Conservation (phyloP, 2,113 vertebrate species). For the Illadopsis cleaveri region DNA sequence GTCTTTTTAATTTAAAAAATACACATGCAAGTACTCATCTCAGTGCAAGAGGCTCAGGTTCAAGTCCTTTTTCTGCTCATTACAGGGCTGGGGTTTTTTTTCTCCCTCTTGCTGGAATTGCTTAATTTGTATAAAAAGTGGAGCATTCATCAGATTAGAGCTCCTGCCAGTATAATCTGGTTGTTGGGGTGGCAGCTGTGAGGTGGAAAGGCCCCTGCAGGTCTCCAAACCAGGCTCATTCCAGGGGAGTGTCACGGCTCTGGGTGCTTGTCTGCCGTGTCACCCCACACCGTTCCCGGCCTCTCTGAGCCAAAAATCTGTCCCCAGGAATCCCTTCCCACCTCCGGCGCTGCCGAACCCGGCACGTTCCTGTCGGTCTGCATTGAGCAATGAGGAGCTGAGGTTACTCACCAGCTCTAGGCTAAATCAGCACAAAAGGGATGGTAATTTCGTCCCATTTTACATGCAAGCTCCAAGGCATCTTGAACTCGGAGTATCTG, state of each 20-base stretch:
- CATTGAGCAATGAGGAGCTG: fast-evolving
- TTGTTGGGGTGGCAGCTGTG: background rate
- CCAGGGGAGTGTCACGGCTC: background rate
- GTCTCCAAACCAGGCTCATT: background rate
- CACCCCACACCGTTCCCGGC: background rate
- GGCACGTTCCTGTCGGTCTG: fast-evolving
- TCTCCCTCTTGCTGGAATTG: background rate
- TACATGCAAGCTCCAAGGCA: background rate
- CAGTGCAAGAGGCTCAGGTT: background rate
- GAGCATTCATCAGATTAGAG: background rate
- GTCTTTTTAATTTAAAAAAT: background rate
- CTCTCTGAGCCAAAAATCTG: background rate
- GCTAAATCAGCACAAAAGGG: background rate
- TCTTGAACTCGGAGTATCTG: background rate
- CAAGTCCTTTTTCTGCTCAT: background rate
- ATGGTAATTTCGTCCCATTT: background rate
- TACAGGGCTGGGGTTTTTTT: background rate
- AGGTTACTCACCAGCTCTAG: background rate
- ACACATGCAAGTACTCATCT: background rate
- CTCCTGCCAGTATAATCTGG: background rate
- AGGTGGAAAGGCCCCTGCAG: background rate
- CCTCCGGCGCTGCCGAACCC: fast-evolving
- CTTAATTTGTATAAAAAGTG: background rate
- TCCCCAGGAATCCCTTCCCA: background rate
- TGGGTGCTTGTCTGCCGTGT: fast-evolving